These are phyloP conservation scores for Sparus aurata DNA, from an alignment of 2,797 vertebrate species.

Conservation along the genomic window DNA sequence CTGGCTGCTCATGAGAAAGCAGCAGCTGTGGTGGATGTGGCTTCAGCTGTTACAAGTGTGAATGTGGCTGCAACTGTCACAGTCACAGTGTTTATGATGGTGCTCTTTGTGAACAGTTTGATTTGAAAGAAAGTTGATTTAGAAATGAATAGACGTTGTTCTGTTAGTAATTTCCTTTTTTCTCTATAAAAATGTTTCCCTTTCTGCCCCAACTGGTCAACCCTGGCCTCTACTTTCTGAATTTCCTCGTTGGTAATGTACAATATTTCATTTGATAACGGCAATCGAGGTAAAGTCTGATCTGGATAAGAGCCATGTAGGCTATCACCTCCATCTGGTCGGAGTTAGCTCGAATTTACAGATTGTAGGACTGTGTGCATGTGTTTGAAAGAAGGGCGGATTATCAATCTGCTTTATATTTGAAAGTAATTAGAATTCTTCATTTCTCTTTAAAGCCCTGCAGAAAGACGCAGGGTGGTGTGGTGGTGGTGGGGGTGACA, in stretches of 20 bases:
- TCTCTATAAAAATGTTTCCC: background rate
- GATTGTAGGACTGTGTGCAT: conserved; percentile 46
- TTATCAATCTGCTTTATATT: conserved; percentile 87
- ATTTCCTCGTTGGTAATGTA: background rate
- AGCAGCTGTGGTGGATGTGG: conserved; percentile 57
- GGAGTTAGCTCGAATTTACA: conserved; percentile 44
- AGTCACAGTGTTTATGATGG: conserved; percentile 12
- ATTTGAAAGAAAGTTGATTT: conserved; percentile 4
- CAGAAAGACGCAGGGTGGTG: conserved; percentile 80
- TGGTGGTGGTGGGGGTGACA: conserved; percentile 82
- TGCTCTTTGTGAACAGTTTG: conserved; percentile 15
- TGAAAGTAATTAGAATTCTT: conserved; percentile 89
- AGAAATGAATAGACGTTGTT: background rate
- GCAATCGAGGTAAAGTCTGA: conserved; percentile 10
- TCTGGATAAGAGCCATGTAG: conserved; percentile 13
- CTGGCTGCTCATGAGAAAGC: conserved; percentile 32
- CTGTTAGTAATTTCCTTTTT: background rate
- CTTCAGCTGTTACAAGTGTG: conserved; percentile 56
- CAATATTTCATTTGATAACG: conserved; percentile 16
- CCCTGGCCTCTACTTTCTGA: background rate
- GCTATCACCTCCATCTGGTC: conserved; percentile 28
- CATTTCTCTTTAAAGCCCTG: conserved; percentile 83
- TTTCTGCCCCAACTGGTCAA: background rate
- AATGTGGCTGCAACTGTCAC: conserved; percentile 42
- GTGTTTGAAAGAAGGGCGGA: conserved; percentile 63